Percentiles rank a stretch among this genome's conserved stretches.
Conservation (phyloP, 2,888 invertebrate species). For the Agrotis segetum region DNA sequence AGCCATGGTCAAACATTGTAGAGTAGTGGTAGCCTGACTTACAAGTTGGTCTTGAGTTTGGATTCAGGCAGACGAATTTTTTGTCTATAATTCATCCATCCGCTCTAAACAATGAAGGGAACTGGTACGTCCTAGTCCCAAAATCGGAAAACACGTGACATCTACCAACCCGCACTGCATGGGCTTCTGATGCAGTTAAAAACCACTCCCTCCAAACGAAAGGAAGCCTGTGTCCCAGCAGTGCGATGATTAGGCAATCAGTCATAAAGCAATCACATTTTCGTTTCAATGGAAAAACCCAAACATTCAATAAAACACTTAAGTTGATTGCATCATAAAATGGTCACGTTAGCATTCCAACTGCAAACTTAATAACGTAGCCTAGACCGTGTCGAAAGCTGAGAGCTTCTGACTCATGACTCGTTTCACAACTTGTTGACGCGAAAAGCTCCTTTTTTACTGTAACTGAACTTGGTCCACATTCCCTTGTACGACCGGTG, state of each 20-base stretch:
- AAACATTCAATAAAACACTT: constrained; percentile 41
- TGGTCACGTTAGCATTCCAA: constrained; percentile 26
- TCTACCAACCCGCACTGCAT: background rate
- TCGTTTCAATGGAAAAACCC: constrained; percentile 10
- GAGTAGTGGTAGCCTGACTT: background rate
- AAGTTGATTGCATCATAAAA: constrained; percentile 29
- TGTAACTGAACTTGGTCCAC: constrained; percentile 58
- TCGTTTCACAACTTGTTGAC: constrained; percentile 47
- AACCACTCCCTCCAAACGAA: background rate
- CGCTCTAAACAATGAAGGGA: background rate
- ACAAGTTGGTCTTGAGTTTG: background rate
- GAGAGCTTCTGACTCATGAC: constrained; percentile 53
- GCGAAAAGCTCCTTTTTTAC: constrained; percentile 52
- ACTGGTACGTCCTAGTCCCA: too few species aligned
- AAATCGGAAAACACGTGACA: background rate
- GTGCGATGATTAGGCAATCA: background rate
- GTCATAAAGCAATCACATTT: constrained; percentile 24
- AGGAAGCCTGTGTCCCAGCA: rapidly evolving
- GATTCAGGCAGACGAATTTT: background rate
- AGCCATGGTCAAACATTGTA: constrained; percentile 14
- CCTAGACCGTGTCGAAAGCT: constrained; percentile 57
- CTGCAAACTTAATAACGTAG: constrained; percentile 37
- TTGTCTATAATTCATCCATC: background rate
- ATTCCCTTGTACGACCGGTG: constrained; percentile 51
- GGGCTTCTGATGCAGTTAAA: too few species aligned